Percentiles rank a stretch among this genome's conserved stretches.
Conservation (phyloP, 2,113 vertebrate species). For the Procavia capensis region DNA sequence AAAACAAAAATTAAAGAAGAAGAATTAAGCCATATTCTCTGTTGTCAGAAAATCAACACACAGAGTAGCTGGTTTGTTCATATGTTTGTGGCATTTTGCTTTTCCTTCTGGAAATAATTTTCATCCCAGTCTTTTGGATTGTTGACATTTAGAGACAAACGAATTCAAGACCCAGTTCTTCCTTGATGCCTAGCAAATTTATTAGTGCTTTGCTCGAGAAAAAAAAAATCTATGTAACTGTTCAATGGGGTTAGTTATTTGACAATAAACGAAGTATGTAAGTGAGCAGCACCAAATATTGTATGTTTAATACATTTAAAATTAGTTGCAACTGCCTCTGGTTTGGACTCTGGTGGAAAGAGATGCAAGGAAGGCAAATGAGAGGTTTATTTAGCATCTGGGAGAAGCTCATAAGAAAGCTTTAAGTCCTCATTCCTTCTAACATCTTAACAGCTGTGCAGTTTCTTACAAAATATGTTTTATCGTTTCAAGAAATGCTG, state of each 20-base stretch:
- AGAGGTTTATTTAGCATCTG: constrained; percentile 93
- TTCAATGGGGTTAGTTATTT: constrained; percentile 76
- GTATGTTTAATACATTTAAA: constrained; percentile 74
- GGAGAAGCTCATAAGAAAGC: constrained; percentile 89
- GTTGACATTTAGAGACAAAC: constrained; percentile 47
- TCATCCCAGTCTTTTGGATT: constrained; percentile 34
- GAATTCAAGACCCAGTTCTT: constrained; percentile 56
- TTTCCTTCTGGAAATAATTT: constrained; percentile 65
- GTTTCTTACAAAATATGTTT: constrained; percentile 99
- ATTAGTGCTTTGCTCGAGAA: constrained; percentile 68
- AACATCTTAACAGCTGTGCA: constrained; percentile 92
- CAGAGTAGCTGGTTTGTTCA: neutral
- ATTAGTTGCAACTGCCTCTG: constrained; percentile 71
- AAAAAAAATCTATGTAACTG: constrained; percentile 58
- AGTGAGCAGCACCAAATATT: constrained; percentile 63
- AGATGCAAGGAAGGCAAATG: constrained; percentile 84
- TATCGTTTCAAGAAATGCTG: constrained; percentile 99
- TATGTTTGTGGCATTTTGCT: constrained; percentile 21
- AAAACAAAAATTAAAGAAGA: neutral
- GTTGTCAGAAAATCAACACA: neutral
- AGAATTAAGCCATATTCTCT: neutral
- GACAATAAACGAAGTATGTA: constrained; percentile 65
- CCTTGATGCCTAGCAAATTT: constrained; percentile 59
- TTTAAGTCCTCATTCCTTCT: constrained; percentile 91
- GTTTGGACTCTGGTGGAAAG: constrained; percentile 52